Evolutionary conservation across 2,888 invertebrate genomes (phyloP), one percentile per base, ranked within the genome.

Genomic region (Glyphotaelius pellucidus): DNA sequence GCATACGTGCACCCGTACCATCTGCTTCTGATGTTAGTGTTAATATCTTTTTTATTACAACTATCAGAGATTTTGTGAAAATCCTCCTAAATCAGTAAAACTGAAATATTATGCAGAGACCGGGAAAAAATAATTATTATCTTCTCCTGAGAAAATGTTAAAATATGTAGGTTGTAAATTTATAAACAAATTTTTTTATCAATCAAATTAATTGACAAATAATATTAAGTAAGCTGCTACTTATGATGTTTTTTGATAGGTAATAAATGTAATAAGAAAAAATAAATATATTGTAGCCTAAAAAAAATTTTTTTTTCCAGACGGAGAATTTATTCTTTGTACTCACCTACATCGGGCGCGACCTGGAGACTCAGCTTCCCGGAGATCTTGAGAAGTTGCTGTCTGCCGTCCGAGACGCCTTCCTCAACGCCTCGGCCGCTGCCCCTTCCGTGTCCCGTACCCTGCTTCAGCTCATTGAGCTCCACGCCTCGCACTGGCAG

Each of bases 401-500:
- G 94, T 97, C 97, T 31, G 97, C 97, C 93, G 98, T 99, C 83
- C 96, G 98, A 91, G 98, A 99, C 95, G 98, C 98, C 14, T 98
- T 99, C 96, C 96, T 99, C 94, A 97, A 97, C 94, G 97, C 97
- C 25, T 97, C 97, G 83, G 97, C 97, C 83, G 97, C 97, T 89
- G 97, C 97, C 89, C 97, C 98, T 4, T 97, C 97, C 93, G 98
- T 98, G 93, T 97, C 98, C 94, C 98, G 98, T 95, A 98, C 98
- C 2, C 96, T 99, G 92, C 96, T 99, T 93, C 99, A 99, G 95
- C 96, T 99, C 92, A 98, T 99, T 94, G 99, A 99, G 95, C 96
- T 99, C 91, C 98, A 98, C 95, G 98, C 99, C 1, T 98, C 98
- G 0, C 97, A 98, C 95, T 99, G 99, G 99, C 98, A 98, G 95